Evolutionary conservation across 2,113 vertebrate genomes (phyloP).

Genomic region (Stigmatopora nigra): DNA sequence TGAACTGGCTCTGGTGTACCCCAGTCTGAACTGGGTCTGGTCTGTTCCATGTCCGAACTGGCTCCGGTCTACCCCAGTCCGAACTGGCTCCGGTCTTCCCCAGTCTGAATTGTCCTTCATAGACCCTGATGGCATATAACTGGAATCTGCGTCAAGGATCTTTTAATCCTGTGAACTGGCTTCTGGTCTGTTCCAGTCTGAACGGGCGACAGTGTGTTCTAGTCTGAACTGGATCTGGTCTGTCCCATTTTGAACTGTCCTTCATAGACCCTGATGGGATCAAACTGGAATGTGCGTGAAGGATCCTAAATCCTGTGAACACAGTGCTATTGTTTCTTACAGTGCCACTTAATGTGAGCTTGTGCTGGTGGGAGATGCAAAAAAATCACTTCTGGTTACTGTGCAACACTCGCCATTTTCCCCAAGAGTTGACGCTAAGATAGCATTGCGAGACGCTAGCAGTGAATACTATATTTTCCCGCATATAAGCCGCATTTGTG

Average conservation of each 20-base stretch:
- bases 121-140: conserved; percentile 15
- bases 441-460: conserved; percentile 16
- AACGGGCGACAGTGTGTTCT: too few species aligned
- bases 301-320: conserved; percentile 28
- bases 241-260: conserved; percentile 11
- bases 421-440: conserved; percentile 20
- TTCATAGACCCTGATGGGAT: conserved; percentile 16
- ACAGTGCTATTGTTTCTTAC: conserved; percentile 25
- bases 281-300: conserved; percentile 25
- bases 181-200: conserved; percentile 14
- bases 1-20: too few species aligned
- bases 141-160: conserved; percentile 24
- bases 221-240: not conserved
- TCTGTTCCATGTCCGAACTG: conserved; percentile 9
- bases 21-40: too few species aligned
- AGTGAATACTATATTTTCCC: too few species aligned
- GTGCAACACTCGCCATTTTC: conserved; percentile 7
- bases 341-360: conserved; percentile 6
- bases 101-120: too few species aligned
- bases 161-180: conserved; percentile 32
- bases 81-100: not conserved
- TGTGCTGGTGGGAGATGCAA: not conserved
- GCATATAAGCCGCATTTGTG: too few species aligned
- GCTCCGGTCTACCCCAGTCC: too few species aligned
- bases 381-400: not conserved